phyloP scores from a whole-genome alignment of 2,113 vertebrate species.

The Pachyramphus minor region DNA sequence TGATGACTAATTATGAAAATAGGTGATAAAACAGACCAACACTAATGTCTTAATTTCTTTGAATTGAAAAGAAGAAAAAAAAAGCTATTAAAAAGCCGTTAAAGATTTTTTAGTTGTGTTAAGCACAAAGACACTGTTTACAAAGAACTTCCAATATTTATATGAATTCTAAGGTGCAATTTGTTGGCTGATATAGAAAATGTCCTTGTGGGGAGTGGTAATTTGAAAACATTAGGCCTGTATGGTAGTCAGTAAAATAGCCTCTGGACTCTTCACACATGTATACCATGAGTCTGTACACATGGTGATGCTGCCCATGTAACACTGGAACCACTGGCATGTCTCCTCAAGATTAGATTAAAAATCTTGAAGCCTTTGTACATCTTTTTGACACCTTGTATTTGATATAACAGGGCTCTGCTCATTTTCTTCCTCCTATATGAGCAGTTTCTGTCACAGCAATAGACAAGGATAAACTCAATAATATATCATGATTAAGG shows the following conservation, averaged over 20 bases:
- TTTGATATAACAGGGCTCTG: neutral
- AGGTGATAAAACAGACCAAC: neutral
- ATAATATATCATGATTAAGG: constrained; percentile 11
- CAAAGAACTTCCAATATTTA: neutral
- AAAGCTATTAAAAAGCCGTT: neutral
- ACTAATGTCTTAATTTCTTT: neutral
- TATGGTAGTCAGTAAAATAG: neutral
- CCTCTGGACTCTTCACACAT: neutral
- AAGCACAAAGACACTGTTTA: neutral
- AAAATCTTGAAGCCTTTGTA: neutral
- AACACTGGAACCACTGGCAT: neutral
- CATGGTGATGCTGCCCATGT: neutral
- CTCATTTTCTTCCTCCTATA: neutral
- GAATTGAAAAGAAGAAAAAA: neutral
- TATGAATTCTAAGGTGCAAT: neutral
- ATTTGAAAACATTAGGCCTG: neutral
- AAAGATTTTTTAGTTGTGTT: neutral
- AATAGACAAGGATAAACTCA: neutral
- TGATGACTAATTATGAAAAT: neutral
- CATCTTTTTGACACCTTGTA: neutral
- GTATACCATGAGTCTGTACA: neutral
- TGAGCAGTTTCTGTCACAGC: neutral
- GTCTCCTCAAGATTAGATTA: neutral
- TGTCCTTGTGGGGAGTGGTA: neutral
- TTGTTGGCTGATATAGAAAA: neutral